These are phyloP conservation scores for Phoebastria nigripes DNA, from an alignment of 2,797 vertebrate species.

Conservation along the genomic window DNA sequence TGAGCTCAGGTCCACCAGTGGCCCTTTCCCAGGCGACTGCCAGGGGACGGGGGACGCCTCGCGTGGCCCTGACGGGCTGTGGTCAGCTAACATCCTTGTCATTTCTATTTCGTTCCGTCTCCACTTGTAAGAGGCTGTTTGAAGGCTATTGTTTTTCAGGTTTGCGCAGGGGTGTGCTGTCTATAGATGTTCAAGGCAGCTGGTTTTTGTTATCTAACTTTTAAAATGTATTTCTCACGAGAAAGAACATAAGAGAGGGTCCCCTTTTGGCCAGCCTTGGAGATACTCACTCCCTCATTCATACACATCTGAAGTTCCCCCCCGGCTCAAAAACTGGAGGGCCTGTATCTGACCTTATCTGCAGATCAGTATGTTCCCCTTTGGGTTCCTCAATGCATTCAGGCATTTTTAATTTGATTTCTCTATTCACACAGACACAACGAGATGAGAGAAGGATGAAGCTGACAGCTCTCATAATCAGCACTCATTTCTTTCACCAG, in stretches of 20 bases:
- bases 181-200: background rate
- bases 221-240: background rate
- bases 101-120: background rate
- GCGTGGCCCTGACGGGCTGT: fast-evolving
- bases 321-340: background rate
- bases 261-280: background rate
- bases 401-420: constrained; percentile 56
- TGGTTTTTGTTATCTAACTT: background rate
- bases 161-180: background rate
- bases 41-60: fast-evolving
- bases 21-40: background rate
- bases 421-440: constrained; percentile 29
- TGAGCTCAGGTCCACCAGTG: background rate
- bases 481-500: background rate
- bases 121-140: background rate
- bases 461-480: constrained; percentile 46
- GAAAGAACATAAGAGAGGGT: background rate
- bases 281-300: background rate
- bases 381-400: background rate
- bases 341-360: background rate
- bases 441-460: background rate
- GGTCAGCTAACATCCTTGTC: background rate
- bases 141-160: background rate
- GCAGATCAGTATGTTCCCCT: background rate
- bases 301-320: background rate